phyloP scores from a whole-genome alignment of 2,888 invertebrate genomes.

The Temnothorax rugatulus region DNA sequence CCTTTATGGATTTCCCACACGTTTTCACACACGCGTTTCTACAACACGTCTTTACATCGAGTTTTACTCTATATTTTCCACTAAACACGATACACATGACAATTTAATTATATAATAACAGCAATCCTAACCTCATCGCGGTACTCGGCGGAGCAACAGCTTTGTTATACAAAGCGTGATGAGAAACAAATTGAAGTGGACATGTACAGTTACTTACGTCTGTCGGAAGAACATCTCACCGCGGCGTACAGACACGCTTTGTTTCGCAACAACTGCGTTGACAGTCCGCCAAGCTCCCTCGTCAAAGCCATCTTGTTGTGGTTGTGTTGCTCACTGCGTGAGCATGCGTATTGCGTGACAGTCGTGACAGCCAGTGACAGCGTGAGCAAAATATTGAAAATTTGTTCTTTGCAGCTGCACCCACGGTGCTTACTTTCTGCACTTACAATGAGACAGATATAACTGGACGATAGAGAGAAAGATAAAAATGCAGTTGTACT shows the following conservation, averaged over 20 bases:
- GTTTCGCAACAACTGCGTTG: slow-evolving; percentile 36
- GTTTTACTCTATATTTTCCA: background rate
- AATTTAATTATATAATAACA: slow-evolving; percentile 7
- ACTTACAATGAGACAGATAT: background rate
- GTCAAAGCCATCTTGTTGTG: slow-evolving; percentile 55
- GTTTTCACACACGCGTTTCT: background rate
- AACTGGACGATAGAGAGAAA: too few species aligned
- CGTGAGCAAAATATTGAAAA: background rate
- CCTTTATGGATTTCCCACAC: background rate
- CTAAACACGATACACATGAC: background rate
- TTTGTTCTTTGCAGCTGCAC: background rate
- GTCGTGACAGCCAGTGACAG: too few species aligned
- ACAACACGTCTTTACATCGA: background rate
- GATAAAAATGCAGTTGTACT: too few species aligned
- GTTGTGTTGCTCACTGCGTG: background rate
- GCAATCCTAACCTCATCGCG: background rate
- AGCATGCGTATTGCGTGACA: background rate
- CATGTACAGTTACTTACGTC: background rate
- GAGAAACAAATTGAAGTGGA: background rate
- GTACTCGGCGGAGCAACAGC: background rate
- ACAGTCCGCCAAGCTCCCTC: background rate
- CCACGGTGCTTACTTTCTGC: background rate
- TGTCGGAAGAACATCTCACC: background rate
- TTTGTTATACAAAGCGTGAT: background rate
- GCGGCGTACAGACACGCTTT: background rate